Evolutionary conservation across 2,888 invertebrate genomes (phyloP).

Genomic region (Drosophila atripex): DNA sequence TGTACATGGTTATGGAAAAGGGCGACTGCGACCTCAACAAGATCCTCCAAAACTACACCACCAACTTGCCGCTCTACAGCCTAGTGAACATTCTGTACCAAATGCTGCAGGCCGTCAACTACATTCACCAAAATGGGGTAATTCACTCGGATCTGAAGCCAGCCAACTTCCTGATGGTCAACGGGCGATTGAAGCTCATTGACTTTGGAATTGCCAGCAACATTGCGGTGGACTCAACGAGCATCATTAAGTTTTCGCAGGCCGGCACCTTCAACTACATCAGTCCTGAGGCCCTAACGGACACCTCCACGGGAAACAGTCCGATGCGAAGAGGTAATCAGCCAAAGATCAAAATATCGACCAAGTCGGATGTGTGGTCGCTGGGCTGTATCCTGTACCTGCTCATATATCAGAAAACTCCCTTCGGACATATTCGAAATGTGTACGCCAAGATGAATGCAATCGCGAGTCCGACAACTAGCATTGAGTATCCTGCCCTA

Average conservation of each 20-base stretch:
- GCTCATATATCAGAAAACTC: conserved; percentile 94
- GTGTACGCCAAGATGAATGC: conserved; percentile 90
- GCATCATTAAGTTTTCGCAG: conserved; percentile 91
- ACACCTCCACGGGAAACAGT: conserved; percentile 85
- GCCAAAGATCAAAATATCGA: conserved; percentile 89
- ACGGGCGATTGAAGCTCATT: conserved; percentile 94
- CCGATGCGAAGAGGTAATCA: conserved; percentile 84
- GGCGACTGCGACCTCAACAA: conserved; percentile 95
- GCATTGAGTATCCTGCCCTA: conserved; percentile 89
- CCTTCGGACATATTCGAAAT: conserved; percentile 92
- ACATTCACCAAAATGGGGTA: conserved; percentile 95
- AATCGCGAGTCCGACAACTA: conserved; percentile 89
- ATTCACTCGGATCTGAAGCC: conserved; percentile 99
- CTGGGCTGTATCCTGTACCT: conserved; percentile 98
- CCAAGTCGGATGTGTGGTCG: conserved; percentile 98
- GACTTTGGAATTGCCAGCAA: conserved; percentile 98
- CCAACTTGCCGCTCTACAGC: conserved; percentile 89
- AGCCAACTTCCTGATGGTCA: conserved; percentile 95
- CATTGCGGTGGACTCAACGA: conserved; percentile 94
- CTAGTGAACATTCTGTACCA: conserved; percentile 96
- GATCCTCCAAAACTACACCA: conserved; percentile 87
- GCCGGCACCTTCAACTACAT: conserved; percentile 97
- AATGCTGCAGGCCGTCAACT: conserved; percentile 95
- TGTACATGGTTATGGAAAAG: conserved; percentile 95
- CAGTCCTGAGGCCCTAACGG: conserved; percentile 95